Evolutionary conservation across 2,113 vertebrate genomes (phyloP).

Genomic region (Seriola quinqueradiata): DNA sequence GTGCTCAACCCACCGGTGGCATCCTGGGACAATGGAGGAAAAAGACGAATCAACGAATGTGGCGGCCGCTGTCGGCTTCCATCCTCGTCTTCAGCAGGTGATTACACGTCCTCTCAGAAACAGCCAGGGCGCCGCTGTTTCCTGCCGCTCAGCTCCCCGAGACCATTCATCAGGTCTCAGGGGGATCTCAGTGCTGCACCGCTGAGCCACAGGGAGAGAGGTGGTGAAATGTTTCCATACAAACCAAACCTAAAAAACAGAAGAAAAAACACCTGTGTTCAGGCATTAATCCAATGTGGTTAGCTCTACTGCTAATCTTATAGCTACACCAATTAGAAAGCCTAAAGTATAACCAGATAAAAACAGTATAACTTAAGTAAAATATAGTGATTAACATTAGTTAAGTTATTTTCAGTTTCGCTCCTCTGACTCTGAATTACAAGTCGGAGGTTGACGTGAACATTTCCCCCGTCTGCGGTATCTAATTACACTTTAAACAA

Average conservation of each 20-base stretch:
- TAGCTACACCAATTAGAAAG: too few relatives aligned
- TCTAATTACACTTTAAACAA: too few relatives aligned
- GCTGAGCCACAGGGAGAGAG: not conserved
- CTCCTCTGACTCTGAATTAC: too few relatives aligned
- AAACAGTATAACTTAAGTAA: too few relatives aligned
- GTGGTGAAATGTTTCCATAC: not conserved
- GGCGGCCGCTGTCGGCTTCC: not conserved
- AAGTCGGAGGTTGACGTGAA: too few relatives aligned
- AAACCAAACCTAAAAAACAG: not conserved
- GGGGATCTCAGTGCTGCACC: not conserved
- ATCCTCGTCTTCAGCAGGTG: constrained; percentile 7
- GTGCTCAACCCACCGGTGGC: not conserved
- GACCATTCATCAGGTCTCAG: not conserved
- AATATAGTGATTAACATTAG: too few relatives aligned
- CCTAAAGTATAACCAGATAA: too few relatives aligned
- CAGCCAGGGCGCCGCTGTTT: not conserved
- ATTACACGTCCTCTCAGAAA: constrained; percentile 22
- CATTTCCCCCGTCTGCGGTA: too few relatives aligned
- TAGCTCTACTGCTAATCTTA: too few relatives aligned
- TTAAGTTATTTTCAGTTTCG: too few relatives aligned
- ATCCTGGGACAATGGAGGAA: not conserved
- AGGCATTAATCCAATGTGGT: too few relatives aligned
- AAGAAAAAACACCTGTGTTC: too few relatives aligned
- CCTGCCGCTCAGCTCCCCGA: constrained; percentile 1
- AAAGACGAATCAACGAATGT: not conserved